Evolutionary conservation across 2,888 invertebrate genomes (phyloP).

Genomic region (Podabrus alpinus): DNA sequence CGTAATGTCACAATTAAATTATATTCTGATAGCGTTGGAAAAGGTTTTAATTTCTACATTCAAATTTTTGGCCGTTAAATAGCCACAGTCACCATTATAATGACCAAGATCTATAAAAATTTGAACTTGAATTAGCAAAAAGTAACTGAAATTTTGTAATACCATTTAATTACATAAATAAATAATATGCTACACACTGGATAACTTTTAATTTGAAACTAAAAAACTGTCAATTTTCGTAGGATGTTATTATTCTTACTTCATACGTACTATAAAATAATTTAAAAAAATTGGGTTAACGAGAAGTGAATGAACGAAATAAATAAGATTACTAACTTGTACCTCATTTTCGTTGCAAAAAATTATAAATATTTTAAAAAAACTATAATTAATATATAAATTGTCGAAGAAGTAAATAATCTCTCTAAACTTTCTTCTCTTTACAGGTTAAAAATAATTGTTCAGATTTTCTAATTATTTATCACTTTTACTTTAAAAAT

Average conservation of each 20-base stretch:
- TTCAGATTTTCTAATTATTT: neutral
- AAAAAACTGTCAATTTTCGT: neutral
- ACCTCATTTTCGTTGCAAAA: neutral
- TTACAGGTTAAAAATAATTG: neutral
- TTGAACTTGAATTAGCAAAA: neutral
- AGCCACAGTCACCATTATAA: neutral
- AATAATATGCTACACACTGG: neutral
- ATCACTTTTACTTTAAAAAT: neutral
- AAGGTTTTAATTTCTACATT: slow-evolving; percentile 37
- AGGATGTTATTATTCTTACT: neutral
- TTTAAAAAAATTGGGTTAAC: neutral
- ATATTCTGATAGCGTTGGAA: slow-evolving; percentile 39
- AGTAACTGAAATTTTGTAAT: neutral
- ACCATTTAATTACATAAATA: neutral
- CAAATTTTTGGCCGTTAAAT: neutral
- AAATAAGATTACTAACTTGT: neutral
- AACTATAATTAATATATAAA: neutral
- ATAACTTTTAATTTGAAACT: neutral
- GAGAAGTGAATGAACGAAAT: neutral
- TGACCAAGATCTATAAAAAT: neutral
- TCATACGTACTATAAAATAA: neutral
- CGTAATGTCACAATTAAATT: slow-evolving; percentile 45
- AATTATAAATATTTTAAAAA: neutral
- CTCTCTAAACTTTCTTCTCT: neutral
- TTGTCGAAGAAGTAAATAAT: neutral